These are phyloP conservation scores for Perdix hodgsoniae DNA, from an alignment of 2,797 vertebrate species.

Conservation along the genomic window DNA sequence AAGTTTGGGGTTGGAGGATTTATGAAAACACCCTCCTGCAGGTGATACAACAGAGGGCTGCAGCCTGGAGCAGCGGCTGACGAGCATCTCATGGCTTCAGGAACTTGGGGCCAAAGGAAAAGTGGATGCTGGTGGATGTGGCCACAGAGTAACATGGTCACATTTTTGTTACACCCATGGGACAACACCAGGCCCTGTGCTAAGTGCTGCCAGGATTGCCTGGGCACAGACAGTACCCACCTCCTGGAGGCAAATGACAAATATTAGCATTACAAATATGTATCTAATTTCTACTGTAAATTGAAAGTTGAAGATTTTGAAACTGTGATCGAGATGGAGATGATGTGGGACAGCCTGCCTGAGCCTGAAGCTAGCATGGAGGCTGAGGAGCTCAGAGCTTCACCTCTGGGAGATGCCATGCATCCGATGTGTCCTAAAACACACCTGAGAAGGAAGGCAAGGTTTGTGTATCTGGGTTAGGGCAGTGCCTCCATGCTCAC, in stretches of 20 bases:
- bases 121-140: background rate
- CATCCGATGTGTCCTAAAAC: background rate
- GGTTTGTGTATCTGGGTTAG: background rate
- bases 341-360: background rate
- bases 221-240: background rate
- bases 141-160: background rate
- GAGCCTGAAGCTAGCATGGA: background rate
- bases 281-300: background rate
- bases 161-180: too few relatives aligned
- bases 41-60: background rate
- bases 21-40: background rate
- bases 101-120: background rate
- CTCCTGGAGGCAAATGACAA: background rate
- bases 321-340: background rate
- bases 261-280: background rate
- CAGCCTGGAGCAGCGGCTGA: background rate
- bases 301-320: background rate
- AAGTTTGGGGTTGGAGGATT: background rate
- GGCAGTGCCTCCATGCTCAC: background rate
- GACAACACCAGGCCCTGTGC: background rate
- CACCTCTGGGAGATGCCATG: background rate
- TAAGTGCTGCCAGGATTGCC: background rate
- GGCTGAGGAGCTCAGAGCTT: background rate
- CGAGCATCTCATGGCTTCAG: background rate
- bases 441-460: background rate